phyloP scores from a whole-genome alignment of 2,113 vertebrate species.

The Mixornis gularis region DNA sequence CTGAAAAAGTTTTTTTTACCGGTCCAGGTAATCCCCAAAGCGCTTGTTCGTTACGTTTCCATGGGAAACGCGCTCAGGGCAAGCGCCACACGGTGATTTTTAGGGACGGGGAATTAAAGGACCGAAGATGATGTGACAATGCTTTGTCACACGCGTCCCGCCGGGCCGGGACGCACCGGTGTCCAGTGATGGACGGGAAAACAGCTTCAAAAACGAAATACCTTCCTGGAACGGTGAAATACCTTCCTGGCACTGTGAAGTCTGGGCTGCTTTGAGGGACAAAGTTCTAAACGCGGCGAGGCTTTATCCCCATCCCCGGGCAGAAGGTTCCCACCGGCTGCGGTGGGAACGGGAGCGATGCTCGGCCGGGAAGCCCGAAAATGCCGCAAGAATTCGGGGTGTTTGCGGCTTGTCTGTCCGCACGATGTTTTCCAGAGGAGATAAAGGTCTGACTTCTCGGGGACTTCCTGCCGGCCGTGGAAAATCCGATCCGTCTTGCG shows the following conservation, averaged over 20 bases:
- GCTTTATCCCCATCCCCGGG: neutral
- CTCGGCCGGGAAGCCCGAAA: neutral
- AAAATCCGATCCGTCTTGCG: neutral
- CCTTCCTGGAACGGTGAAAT: neutral
- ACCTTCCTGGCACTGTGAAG: no score
- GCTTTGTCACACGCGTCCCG: neutral
- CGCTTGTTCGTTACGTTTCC: neutral
- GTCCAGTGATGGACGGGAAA: neutral
- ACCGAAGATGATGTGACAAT: neutral
- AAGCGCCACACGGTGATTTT: neutral
- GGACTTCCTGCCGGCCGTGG: neutral
- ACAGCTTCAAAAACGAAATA: neutral
- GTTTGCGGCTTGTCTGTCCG: conserved; percentile 72
- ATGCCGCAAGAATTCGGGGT: neutral
- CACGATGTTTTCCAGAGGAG: conserved; percentile 72
- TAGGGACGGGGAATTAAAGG: neutral
- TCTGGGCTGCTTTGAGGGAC: neutral
- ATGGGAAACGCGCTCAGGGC: neutral
- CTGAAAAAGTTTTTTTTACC: neutral
- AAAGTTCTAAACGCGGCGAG: neutral
- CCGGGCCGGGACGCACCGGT: neutral
- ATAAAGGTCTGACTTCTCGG: conserved; percentile 59
- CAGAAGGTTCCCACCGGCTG: neutral
- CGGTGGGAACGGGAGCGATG: neutral
- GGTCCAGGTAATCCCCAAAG: neutral